Conservation (phyloP, 1,140 invertebrate species). For the Andricus grossulariae region DNA sequence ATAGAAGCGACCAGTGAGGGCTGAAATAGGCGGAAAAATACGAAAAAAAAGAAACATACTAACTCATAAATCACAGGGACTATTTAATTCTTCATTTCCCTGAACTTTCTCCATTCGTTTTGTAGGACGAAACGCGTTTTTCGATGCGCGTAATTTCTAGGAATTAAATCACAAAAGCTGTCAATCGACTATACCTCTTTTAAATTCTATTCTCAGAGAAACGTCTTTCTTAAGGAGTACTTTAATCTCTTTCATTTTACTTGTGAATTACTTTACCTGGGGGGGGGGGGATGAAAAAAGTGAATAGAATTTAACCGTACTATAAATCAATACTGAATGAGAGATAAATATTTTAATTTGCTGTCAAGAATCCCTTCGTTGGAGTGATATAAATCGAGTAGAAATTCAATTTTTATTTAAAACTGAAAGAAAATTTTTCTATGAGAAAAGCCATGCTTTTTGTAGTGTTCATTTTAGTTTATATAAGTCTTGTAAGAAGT, state of each 20-base stretch:
- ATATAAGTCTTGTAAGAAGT: too few species aligned
- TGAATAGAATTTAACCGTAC: constrained; percentile 18
- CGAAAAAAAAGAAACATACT: too few species aligned
- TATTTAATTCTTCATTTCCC: neutral
- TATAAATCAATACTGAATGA: constrained; percentile 15
- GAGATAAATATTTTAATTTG: neutral
- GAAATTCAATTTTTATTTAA: neutral
- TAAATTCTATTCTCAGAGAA: neutral
- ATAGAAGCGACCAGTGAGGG: too few species aligned
- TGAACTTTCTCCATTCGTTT: neutral
- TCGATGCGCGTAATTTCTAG: neutral
- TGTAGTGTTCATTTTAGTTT: neutral
- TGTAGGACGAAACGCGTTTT: neutral
- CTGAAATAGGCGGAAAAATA: too few species aligned
- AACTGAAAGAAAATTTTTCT: neutral
- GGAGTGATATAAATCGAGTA: neutral
- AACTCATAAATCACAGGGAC: neutral
- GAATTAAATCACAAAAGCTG: neutral
- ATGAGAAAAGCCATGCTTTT: neutral
- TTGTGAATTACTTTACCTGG: neutral
- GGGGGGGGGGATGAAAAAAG: neutral
- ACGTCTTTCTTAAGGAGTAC: neutral
- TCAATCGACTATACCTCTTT: neutral
- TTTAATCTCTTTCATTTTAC: neutral
- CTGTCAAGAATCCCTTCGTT: neutral